phyloP scores from a whole-genome alignment of 2,113 vertebrate species.

The Phoenicopterus ruber region DNA sequence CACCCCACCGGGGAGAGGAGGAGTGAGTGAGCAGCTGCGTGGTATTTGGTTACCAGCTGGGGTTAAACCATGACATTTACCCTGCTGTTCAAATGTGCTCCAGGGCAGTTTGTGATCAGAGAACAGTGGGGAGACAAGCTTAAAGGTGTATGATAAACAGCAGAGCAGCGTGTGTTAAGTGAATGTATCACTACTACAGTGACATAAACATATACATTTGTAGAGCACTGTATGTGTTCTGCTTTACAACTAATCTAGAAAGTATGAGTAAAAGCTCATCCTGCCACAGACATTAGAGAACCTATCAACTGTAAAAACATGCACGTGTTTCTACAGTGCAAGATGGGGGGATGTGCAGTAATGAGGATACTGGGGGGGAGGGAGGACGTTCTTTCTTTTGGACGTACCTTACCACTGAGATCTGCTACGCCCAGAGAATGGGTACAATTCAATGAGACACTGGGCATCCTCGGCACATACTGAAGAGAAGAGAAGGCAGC shows the following conservation, averaged over 20 bases:
- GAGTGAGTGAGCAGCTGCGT: too few relatives aligned
- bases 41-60: too few relatives aligned
- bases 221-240: background rate
- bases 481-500: background rate
- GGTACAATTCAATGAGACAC: background rate
- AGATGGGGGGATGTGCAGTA: background rate
- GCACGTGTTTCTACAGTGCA: accelerated
- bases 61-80: too few relatives aligned
- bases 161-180: background rate
- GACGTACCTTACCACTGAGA: background rate
- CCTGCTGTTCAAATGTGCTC: background rate
- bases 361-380: background rate
- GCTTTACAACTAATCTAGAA: background rate
- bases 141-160: background rate
- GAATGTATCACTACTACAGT: background rate
- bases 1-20: too few relatives aligned
- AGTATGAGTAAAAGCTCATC: background rate
- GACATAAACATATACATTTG: background rate
- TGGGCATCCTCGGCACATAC: background rate
- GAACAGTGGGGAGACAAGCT: background rate
- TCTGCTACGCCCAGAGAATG: background rate
- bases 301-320: background rate
- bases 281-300: background rate
- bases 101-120: background rate
- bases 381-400: background rate